A percentile compares a stretch with the other conserved stretches of the same genome.
phyloP scores from a whole-genome alignment of 1,140 invertebrate genomes.

The Nixonia krombeini region DNA sequence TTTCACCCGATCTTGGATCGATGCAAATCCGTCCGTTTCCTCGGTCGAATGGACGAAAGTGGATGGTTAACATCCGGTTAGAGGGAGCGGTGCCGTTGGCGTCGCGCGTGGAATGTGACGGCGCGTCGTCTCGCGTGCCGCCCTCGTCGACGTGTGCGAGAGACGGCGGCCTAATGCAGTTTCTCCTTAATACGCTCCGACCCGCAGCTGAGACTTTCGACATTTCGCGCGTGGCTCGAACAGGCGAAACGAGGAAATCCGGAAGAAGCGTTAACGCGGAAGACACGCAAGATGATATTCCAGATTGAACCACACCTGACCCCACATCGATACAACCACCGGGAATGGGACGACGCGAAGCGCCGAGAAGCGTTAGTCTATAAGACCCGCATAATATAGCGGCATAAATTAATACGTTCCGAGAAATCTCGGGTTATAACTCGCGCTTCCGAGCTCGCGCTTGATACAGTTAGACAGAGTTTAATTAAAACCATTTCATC shows the following conservation, averaged over 20 bases:
- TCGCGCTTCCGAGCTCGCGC: constrained; percentile 46
- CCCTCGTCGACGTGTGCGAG: constrained; percentile 18
- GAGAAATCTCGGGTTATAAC: constrained; percentile 58
- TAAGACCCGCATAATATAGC: constrained; percentile 62
- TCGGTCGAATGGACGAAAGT: no score
- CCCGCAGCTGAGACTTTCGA: constrained; percentile 25
- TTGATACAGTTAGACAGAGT: constrained; percentile 68
- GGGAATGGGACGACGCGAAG: constrained; percentile 32
- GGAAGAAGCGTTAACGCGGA: constrained; percentile 25
- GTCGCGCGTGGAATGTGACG: constrained; percentile 13
- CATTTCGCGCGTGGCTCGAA: constrained; percentile 23
- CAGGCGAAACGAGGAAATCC: constrained; percentile 19
- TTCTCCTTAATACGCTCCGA: constrained; percentile 29
- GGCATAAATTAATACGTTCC: constrained; percentile 69
- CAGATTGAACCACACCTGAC: constrained; percentile 32
- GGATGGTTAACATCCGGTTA: no score
- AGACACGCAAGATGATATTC: constrained; percentile 49
- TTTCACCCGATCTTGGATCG: no score
- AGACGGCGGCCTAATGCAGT: constrained; percentile 38
- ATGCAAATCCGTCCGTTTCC: no score
- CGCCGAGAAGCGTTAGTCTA: constrained; percentile 56
- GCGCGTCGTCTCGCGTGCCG: constrained; percentile 16
- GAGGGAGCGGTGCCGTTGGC: not conserved
- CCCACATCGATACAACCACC: constrained; percentile 51
- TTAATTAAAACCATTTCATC: constrained; percentile 70